Evolutionary conservation across 2,113 vertebrate species (phyloP).

Genomic region (Crypturellus undulatus): DNA sequence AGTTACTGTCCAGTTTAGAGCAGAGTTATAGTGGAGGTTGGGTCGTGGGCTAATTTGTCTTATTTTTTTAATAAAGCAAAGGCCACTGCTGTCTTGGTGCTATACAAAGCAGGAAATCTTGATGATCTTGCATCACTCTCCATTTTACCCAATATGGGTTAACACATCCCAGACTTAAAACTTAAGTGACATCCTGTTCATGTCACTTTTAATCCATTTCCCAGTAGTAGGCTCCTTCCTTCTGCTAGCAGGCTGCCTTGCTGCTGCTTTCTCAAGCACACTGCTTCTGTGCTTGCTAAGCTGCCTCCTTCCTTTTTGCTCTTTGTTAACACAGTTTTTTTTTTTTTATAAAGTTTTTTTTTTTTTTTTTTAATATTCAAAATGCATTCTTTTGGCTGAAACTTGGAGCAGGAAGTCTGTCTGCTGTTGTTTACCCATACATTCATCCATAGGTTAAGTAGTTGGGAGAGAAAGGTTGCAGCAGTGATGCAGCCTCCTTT

Average conservation of each 20-base stretch:
- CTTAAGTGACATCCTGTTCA: rapidly evolving
- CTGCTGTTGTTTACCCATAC: background rate
- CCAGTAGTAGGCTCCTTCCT: background rate
- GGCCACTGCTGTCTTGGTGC: background rate
- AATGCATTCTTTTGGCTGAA: background rate
- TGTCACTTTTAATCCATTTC: too few species aligned
- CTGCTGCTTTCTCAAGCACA: background rate
- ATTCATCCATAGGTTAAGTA: background rate
- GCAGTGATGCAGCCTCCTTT: background rate
- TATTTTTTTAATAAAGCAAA: background rate
- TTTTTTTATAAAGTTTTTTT: too few species aligned
- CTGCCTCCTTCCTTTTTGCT: too few species aligned
- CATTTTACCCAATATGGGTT: background rate
- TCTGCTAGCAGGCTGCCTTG: background rate
- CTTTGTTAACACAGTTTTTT: background rate
- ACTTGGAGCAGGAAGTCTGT: too few species aligned
- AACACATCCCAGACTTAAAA: background rate
- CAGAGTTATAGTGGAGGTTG: rapidly evolving
- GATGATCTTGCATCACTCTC: background rate
- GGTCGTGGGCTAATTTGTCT: background rate
- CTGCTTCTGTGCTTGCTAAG: background rate
- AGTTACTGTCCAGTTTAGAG: background rate
- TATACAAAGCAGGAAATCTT: too few species aligned
- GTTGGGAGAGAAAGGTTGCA: rapidly evolving
- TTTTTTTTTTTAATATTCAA: too few species aligned